Conservation (phyloP, 2,113 vertebrate genomes). For the Dicrurus megarhynchus region DNA sequence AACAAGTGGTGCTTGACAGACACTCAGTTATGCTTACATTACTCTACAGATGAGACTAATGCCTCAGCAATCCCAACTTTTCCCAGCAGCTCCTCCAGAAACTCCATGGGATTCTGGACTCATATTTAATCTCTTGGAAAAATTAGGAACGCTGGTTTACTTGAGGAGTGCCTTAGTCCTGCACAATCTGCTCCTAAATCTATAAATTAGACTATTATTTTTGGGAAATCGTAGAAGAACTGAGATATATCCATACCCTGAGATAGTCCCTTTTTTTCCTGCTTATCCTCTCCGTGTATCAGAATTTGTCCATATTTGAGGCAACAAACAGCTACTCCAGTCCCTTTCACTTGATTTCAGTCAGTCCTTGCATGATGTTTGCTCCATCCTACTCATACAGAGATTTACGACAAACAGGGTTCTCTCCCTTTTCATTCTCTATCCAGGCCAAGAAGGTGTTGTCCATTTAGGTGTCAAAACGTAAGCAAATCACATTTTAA, state of each 20-base stretch:
- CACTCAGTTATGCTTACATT: background rate
- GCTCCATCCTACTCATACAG: background rate
- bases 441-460: background rate
- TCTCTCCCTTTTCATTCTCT: background rate
- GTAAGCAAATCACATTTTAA: background rate
- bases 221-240: background rate
- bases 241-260: background rate
- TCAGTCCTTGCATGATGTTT: background rate
- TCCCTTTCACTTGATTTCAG: background rate
- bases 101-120: background rate
- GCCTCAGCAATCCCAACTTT: background rate
- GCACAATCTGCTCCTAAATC: background rate
- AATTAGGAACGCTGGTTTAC: background rate
- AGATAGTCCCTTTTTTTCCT: background rate
- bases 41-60: background rate
- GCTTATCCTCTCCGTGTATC: background rate
- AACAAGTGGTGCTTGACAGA: background rate
- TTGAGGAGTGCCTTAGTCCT: background rate
- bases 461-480: background rate
- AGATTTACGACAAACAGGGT: background rate
- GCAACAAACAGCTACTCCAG: background rate
- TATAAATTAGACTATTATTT: background rate
- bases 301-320: background rate
- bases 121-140: background rate
- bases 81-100: background rate